Conservation (phyloP, 1,140 invertebrate species). For the Drosophila erecta region DNA sequence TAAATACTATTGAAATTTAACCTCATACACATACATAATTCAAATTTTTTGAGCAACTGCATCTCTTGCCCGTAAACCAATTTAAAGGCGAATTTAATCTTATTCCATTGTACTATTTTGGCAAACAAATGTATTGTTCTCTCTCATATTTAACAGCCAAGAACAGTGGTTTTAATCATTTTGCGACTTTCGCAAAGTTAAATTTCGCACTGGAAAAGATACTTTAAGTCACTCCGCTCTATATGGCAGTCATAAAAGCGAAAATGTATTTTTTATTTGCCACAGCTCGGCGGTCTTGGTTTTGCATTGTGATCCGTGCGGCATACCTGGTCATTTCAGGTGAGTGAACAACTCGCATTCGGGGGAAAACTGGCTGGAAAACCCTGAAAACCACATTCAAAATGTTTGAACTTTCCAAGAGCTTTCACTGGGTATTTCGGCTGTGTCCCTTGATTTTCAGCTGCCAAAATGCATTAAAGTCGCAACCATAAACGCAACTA, state of each 20-base stretch:
- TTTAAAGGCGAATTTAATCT: not conserved
- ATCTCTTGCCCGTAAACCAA: not conserved
- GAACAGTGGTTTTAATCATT: not conserved
- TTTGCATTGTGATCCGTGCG: conserved; percentile 40
- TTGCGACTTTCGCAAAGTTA: not conserved
- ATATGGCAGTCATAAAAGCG: conserved; percentile 19
- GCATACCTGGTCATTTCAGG: conserved; percentile 45
- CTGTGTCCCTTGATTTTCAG: conserved; percentile 25
- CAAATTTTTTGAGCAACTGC: no score
- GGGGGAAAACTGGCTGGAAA: not conserved
- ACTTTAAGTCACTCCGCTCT: conserved; percentile 7
- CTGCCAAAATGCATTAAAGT: conserved; percentile 47
- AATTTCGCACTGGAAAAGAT: not conserved
- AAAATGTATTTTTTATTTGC: conserved; percentile 47
- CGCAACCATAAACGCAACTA: conserved; percentile 43
- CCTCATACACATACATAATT: no score
- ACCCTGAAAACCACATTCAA: conserved; percentile 22
- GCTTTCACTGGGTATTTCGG: not conserved
- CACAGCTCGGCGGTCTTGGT: conserved; percentile 41
- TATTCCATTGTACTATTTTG: not conserved
- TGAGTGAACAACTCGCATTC: conserved; percentile 28
- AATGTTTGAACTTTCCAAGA: conserved; percentile 23
- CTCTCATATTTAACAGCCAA: not conserved
- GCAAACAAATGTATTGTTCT: not conserved
- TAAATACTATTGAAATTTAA: no score